These are phyloP conservation scores for Tauraco erythrolophus DNA, from an alignment of 2,113 vertebrate species.

Conservation along the genomic window DNA sequence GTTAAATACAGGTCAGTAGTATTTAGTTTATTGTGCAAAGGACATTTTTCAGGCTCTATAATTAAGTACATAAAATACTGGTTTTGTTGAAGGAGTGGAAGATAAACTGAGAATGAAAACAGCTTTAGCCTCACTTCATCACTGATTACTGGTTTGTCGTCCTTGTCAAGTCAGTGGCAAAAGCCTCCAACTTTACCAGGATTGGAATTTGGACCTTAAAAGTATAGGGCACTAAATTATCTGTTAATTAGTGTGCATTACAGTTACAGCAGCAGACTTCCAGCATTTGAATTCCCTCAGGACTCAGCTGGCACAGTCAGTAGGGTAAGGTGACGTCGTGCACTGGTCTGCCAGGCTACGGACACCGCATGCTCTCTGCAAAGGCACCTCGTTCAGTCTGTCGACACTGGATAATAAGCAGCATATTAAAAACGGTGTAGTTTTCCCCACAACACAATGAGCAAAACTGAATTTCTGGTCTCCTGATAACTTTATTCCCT, in stretches of 20 bases:
- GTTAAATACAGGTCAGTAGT: neutral
- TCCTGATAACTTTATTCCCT: neutral
- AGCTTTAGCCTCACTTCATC: neutral
- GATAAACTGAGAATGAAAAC: neutral
- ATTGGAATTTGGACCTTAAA: neutral
- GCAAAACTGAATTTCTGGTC: neutral
- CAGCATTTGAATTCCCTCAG: neutral
- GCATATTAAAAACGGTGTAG: neutral
- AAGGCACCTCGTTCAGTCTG: neutral
- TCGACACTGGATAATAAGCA: neutral
- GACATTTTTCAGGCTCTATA: neutral
- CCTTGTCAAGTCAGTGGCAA: neutral
- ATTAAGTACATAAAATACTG: neutral
- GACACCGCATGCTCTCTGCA: accelerated
- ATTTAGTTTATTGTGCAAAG: neutral
- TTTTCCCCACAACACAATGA: neutral
- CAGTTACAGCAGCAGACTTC: neutral
- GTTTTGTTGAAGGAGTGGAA: neutral
- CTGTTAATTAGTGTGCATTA: neutral
- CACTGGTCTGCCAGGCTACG: neutral
- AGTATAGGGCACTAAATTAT: neutral
- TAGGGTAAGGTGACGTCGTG: neutral
- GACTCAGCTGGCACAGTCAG: neutral
- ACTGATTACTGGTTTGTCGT: neutral
- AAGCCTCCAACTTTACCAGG: neutral